phyloP scores from a whole-genome alignment of 2,888 invertebrate species.

The Drosophila melanocephala region DNA sequence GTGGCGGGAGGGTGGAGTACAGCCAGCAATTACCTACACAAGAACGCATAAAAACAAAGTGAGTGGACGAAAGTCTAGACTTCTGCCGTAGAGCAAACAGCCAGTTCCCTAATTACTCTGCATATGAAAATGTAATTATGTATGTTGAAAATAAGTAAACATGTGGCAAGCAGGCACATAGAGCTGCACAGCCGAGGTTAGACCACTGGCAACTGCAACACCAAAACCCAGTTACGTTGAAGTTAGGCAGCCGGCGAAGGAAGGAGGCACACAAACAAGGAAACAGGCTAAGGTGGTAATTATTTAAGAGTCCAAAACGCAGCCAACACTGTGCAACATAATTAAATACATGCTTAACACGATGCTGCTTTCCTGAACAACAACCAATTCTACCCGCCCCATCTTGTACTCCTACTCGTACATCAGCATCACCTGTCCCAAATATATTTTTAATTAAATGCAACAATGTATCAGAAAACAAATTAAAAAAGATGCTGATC shows the following conservation, averaged over 20 bases:
- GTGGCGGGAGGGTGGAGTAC: too few relatives aligned
- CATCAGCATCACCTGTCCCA: neutral
- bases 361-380: conserved; percentile 8
- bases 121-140: conserved; percentile 66
- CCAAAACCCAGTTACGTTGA: conserved; percentile 1
- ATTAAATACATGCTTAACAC: conserved; percentile 39
- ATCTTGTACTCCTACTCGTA: neutral
- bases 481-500: neutral
- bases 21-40: conserved; percentile 8
- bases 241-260: neutral
- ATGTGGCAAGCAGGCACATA: conserved; percentile 57
- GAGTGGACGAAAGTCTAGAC: conserved; percentile 39
- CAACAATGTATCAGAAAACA: neutral
- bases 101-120: conserved; percentile 53
- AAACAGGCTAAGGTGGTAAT: conserved; percentile 38
- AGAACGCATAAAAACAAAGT: conserved; percentile 24
- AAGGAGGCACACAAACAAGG: neutral
- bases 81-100: conserved; percentile 17
- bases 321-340: conserved; percentile 49
- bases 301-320: conserved; percentile 45
- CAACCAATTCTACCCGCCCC: neutral
- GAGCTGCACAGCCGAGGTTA: conserved; percentile 49
- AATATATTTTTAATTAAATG: conserved; percentile 19
- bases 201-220: conserved; percentile 44
- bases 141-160: conserved; percentile 51